Percentiles rank a stretch among this genome's conserved stretches.
These are phyloP conservation scores for Eulimnadia texana DNA, from an alignment of 1,140 invertebrate genomes.

Conservation along the genomic window DNA sequence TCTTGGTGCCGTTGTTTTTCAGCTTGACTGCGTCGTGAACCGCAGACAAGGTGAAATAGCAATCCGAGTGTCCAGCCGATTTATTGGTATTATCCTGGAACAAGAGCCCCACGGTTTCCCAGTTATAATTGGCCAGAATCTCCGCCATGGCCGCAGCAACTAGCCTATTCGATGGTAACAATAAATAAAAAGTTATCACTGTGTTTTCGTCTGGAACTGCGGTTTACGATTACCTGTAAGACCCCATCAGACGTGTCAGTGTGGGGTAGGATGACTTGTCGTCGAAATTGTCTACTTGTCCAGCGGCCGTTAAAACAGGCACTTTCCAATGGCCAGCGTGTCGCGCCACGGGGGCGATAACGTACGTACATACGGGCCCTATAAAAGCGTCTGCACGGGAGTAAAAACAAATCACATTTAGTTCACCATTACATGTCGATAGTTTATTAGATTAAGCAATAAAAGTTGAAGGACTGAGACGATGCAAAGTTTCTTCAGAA, in stretches of 20 bases:
- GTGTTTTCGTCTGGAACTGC: too few relatives aligned
- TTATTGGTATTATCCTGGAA: slow-evolving; percentile 46
- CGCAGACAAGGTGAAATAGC: slow-evolving; percentile 52
- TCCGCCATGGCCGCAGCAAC: slow-evolving; percentile 42
- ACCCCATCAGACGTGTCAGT: slow-evolving; percentile 72
- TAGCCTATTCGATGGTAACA: slow-evolving; percentile 25
- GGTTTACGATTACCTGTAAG: slow-evolving; percentile 44
- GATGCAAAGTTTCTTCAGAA: too few relatives aligned
- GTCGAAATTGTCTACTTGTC: slow-evolving; percentile 61
- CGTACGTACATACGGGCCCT: slow-evolving; percentile 81
- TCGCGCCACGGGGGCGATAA: slow-evolving; percentile 72
- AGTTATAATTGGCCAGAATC: slow-evolving; percentile 51
- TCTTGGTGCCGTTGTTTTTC: slow-evolving; percentile 48
- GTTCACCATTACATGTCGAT: too few relatives aligned
- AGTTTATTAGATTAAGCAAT: too few relatives aligned
- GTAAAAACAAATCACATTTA: too few relatives aligned
- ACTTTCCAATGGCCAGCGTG: slow-evolving; percentile 77
- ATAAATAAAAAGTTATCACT: too few relatives aligned
- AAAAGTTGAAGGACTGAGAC: too few relatives aligned
- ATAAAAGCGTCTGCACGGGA: slow-evolving; percentile 59
- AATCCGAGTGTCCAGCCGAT: slow-evolving; percentile 48
- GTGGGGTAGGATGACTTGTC: slow-evolving; percentile 52
- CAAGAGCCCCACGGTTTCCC: slow-evolving; percentile 49
- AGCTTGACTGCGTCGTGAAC: slow-evolving; percentile 56
- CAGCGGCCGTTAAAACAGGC: slow-evolving; percentile 71